phyloP scores from a whole-genome alignment of 2,888 invertebrate species.

The Rhodophaea formosa region DNA sequence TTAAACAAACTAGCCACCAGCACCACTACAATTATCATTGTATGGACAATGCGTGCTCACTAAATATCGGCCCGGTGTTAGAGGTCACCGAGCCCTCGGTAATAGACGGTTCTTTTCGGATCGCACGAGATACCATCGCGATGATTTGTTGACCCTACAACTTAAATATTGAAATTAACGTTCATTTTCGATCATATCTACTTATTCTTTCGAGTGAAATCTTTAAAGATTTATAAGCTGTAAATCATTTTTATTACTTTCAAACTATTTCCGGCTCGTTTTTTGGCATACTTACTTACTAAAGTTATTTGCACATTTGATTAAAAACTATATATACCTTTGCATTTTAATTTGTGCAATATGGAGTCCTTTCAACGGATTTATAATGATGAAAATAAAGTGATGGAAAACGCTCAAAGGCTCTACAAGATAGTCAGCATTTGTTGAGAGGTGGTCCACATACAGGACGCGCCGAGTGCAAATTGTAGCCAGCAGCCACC shows the following conservation, averaged over 20 bases:
- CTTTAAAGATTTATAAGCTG: constrained; percentile 34
- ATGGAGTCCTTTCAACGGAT: too few relatives aligned
- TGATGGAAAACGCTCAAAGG: too few relatives aligned
- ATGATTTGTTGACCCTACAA: constrained; percentile 77
- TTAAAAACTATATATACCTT: too few relatives aligned
- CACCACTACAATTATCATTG: constrained; percentile 76
- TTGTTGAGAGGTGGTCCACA: not conserved
- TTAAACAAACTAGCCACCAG: constrained; percentile 77
- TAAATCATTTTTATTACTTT: constrained; percentile 25
- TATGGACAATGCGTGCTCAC: constrained; percentile 67
- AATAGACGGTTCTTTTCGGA: constrained; percentile 71
- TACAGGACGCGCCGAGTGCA: not conserved
- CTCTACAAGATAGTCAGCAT: too few relatives aligned
- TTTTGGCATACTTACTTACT: not conserved
- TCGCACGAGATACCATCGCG: constrained; percentile 72
- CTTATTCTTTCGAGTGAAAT: constrained; percentile 32
- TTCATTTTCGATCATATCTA: constrained; percentile 73
- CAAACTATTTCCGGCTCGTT: constrained; percentile 18
- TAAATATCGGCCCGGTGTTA: constrained; percentile 68
- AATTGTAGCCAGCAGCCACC: constrained; percentile 1
- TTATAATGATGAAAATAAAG: too few relatives aligned
- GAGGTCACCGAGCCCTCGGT: constrained; percentile 67
- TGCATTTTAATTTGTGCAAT: too few relatives aligned
- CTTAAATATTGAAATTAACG: constrained; percentile 78
- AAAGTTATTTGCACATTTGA: too few relatives aligned